Conservation (phyloP, 2,797 vertebrate genomes). For the Sciaenops ocellatus region DNA sequence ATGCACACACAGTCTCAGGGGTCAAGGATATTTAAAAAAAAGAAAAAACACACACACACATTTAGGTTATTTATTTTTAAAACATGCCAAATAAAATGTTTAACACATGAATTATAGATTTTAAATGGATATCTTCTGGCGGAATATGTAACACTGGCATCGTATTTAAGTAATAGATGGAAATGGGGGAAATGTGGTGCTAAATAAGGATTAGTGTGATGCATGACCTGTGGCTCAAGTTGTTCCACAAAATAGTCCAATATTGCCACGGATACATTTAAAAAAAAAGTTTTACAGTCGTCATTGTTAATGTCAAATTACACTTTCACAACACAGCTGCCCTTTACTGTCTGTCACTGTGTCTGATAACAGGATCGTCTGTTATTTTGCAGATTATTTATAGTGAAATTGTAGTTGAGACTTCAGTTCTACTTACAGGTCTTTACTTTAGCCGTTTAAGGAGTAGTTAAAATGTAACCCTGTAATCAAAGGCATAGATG, state of each 20-base stretch:
- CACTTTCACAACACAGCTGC: neutral
- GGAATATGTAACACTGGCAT: conserved; percentile 55
- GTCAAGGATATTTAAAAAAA: conserved; percentile 57
- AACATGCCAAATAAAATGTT: conserved; percentile 68
- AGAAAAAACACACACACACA: conserved; percentile 9
- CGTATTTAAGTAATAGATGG: conserved; percentile 42
- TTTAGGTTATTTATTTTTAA: conserved; percentile 72
- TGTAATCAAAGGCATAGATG: neutral
- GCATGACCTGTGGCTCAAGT: conserved; percentile 43
- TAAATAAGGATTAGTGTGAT: conserved; percentile 52
- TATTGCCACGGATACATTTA: neutral
- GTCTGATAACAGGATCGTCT: neutral
- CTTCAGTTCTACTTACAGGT: neutral
- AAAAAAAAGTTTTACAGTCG: neutral
- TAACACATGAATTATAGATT: conserved; percentile 70
- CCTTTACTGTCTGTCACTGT: neutral
- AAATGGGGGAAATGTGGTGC: conserved; percentile 28
- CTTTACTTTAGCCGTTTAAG: neutral
- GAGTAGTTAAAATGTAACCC: neutral
- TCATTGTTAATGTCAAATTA: neutral
- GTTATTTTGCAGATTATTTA: conserved; percentile 8
- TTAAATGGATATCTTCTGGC: conserved; percentile 61
- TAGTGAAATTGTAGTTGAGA: neutral
- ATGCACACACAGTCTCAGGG: conserved; percentile 40
- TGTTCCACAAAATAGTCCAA: conserved; percentile 19